Evolutionary conservation across 2,113 vertebrate genomes (phyloP).

Genomic region (Hylia prasina): DNA sequence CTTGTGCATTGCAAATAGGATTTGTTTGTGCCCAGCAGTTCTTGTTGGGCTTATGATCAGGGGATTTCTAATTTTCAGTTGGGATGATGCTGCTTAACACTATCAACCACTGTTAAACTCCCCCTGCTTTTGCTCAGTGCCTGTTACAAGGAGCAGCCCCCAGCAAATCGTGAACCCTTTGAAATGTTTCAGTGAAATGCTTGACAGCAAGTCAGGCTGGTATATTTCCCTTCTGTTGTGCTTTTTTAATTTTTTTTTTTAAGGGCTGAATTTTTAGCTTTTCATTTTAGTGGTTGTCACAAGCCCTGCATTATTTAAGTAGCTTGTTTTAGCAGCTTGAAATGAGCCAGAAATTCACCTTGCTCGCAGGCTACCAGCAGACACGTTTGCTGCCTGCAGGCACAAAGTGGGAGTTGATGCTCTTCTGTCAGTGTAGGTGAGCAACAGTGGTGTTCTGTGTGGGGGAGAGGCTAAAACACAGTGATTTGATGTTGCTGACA

Average conservation of each 20-base stretch:
- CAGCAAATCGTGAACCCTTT: not conserved
- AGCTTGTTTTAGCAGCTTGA: constrained; percentile 42
- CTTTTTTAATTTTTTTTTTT: not conserved
- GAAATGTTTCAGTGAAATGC: not conserved
- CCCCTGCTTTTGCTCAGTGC: not conserved
- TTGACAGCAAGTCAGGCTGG: not conserved
- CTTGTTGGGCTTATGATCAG: not conserved
- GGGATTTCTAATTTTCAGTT: not conserved
- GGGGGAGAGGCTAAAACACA: constrained; percentile 18
- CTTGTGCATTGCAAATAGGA: not conserved
- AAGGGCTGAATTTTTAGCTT: not conserved
- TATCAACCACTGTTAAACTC: not conserved
- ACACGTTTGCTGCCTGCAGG: constrained; percentile 19
- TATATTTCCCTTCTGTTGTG: not conserved
- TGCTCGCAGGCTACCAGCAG: constrained; percentile 43
- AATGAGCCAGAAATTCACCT: constrained; percentile 27
- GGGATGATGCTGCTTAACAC: not conserved
- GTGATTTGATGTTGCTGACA: constrained; percentile 5
- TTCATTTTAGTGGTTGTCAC: constrained; percentile 13
- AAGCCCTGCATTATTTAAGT: constrained; percentile 51
- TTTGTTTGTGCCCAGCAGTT: not conserved
- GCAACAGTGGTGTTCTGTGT: not conserved
- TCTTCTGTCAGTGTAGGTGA: constrained; percentile 30
- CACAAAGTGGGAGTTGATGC: constrained; percentile 14
- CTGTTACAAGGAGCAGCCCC: not conserved